These are phyloP conservation scores for Cassiopea xamachana DNA, from an alignment of 30 jellyfish, hydroid and myxozoan genomes.

Conservation along the genomic window DNA sequence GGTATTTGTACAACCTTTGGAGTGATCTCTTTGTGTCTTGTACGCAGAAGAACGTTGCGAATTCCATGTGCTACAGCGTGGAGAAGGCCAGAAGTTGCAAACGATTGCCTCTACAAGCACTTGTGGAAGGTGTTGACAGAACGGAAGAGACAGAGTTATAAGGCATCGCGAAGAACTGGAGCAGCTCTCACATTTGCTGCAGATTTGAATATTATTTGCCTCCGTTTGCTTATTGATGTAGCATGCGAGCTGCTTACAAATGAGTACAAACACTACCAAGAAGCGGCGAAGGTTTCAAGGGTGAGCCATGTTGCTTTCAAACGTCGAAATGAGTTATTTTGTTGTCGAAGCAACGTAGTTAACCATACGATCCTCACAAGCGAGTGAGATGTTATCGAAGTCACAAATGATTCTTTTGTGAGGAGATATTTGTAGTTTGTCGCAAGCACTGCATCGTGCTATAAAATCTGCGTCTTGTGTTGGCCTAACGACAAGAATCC, in stretches of 20 bases:
- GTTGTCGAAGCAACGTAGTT: neutral
- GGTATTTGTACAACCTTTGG: too few relatives aligned
- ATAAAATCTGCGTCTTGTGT: neutral
- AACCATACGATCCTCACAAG: too few relatives aligned
- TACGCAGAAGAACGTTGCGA: neutral
- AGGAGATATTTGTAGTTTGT: neutral
- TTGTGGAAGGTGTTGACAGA: conserved; percentile 1
- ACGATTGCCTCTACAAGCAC: neutral
- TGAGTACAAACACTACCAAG: conserved; percentile 63
- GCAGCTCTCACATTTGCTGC: neutral
- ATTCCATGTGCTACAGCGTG: conserved; percentile 5
- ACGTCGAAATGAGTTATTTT: too few relatives aligned
- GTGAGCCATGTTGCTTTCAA: conserved; percentile 48
- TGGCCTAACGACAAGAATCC: neutral
- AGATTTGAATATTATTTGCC: neutral
- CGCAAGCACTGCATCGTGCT: neutral
- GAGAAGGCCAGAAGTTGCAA: neutral
- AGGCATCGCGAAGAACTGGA: neutral
- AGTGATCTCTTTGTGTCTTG: neutral
- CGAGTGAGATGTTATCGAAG: too few relatives aligned
- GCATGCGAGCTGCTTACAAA: conserved; percentile 15
- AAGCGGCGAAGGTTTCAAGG: conserved; percentile 68
- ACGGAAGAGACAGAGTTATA: neutral
- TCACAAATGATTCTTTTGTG: too few relatives aligned
- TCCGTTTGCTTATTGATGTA: neutral